phyloP scores from a whole-genome alignment of 2,797 vertebrate species.

The Ambastaia sidthimunki region DNA sequence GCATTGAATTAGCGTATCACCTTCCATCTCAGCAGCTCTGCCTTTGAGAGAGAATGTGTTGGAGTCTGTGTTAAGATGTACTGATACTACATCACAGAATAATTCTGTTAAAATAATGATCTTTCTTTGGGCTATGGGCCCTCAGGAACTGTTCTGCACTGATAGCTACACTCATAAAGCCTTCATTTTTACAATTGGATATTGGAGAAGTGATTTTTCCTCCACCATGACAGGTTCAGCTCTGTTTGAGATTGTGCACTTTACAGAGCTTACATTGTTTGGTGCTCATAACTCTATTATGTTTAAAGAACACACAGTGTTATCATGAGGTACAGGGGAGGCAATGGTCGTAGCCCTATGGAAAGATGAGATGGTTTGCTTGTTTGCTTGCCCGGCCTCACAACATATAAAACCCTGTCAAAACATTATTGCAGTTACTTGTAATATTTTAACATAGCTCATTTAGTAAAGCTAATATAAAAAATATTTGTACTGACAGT shows the following conservation, averaged over 20 bases:
- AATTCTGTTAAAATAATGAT: constrained; percentile 83
- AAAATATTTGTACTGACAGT: neutral
- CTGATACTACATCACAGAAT: constrained; percentile 80
- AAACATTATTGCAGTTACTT: neutral
- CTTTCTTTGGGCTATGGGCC: constrained; percentile 79
- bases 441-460: neutral
- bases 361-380: constrained; percentile 50
- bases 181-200: constrained; percentile 81
- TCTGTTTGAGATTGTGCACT: no score
- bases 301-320: constrained; percentile 72
- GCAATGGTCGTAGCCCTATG: constrained; percentile 40
- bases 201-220: constrained; percentile 73
- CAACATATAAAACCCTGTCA: neutral
- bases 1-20: constrained; percentile 55
- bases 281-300: constrained; percentile 77
- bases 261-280: constrained; percentile 67
- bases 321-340: constrained; percentile 69
- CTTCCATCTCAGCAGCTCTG: constrained; percentile 50
- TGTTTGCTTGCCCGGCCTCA: constrained; percentile 23
- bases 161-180: constrained; percentile 81
- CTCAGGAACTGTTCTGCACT: constrained; percentile 78
- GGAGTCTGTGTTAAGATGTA: constrained; percentile 75
- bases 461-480: neutral
- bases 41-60: constrained; percentile 67
- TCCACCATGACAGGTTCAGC: constrained; percentile 30